Base-by-base conservation (phyloP, 2,888 invertebrate genomes). In the Isoperla grammatica region DNA sequence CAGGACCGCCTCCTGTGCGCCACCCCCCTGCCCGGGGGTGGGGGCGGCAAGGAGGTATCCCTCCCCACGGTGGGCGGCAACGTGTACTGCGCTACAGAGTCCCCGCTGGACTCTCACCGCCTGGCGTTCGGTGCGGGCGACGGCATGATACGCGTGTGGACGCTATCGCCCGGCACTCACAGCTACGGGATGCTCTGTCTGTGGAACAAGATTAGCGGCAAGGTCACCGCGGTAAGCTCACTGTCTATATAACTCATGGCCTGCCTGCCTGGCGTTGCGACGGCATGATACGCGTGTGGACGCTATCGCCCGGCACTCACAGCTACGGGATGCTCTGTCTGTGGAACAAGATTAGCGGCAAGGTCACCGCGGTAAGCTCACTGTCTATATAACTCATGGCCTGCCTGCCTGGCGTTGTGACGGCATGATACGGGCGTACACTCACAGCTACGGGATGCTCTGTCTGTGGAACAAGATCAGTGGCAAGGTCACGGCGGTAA, bases 61-160 rank as follows among this genome's bases (percentile, higher is more conserved):
- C 68, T 79, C 48, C 78, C 81, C 2, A 84, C 85, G 0, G 78
- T 85, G 63, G 85, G 85, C 4, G 87, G 87, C 11, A 82, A 75
- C 69, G 72, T 87, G 1, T 85, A 85, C 68, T 79, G 78, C 35
- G 71, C 88, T 22, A 76, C 79, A 40, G 71, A 79, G 6, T 88
- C 87, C 59, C 84, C 86, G 0, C 75, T 88, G 60, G 88, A 89
- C 73, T 86, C 88, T 57, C 79, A 60, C 62, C 86, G 86, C 68
- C 72, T 94, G 56, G 91, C 92, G 1, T 74, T 92, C 66, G 87
- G 87, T 15, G 83, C 84, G n/a, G 87, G 88, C 0, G 94, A 94
- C 71, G 84, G 83, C 1, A 78, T 81, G 55, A 78, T 92, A 12
- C 81, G 89, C 39, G 73, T 94, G 2, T 88, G 88, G 81, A 83